Evolutionary conservation across 2,113 vertebrate species (phyloP).

Genomic region (Piprites chloris): DNA sequence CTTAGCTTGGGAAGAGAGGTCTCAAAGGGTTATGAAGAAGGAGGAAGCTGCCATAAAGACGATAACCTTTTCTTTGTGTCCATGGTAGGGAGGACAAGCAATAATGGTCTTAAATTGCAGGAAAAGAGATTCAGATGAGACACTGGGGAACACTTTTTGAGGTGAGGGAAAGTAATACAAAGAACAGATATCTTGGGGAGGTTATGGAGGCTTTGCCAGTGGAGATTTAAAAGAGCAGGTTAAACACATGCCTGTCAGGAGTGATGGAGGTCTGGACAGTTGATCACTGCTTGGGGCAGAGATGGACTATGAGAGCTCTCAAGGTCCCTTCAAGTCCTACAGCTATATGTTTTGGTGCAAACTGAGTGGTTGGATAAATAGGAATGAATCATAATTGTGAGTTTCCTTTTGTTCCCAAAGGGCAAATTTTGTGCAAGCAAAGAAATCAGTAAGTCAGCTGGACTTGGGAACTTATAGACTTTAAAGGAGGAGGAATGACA

Average conservation of each 20-base stretch:
- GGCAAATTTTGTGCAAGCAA: not conserved
- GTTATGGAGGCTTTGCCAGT: not conserved
- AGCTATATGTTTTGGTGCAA: not conserved
- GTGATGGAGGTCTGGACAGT: slow-evolving; percentile 22
- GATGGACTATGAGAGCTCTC: not conserved
- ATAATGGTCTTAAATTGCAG: slow-evolving; percentile 14
- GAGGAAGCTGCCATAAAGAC: not conserved
- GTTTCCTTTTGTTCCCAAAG: not conserved
- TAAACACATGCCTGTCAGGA: slow-evolving; percentile 30
- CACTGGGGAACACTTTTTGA: slow-evolving; percentile 19
- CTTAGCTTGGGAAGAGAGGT: not conserved
- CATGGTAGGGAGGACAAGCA: not conserved
- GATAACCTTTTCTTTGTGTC: slow-evolving; percentile 6
- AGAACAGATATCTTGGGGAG: slow-evolving; percentile 9
- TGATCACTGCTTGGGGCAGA: not conserved
- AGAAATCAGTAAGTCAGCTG: not conserved
- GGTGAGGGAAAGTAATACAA: not conserved
- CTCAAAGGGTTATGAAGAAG: not conserved
- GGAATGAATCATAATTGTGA: not conserved
- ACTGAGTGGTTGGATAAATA: not conserved
- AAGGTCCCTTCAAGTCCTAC: not conserved
- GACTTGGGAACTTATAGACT: not conserved
- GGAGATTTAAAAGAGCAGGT: not conserved
- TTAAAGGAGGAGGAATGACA: not conserved
- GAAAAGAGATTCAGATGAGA: slow-evolving; percentile 49